Conservation (phyloP, 2,113 vertebrate species). For the Phaethon lepturus region DNA sequence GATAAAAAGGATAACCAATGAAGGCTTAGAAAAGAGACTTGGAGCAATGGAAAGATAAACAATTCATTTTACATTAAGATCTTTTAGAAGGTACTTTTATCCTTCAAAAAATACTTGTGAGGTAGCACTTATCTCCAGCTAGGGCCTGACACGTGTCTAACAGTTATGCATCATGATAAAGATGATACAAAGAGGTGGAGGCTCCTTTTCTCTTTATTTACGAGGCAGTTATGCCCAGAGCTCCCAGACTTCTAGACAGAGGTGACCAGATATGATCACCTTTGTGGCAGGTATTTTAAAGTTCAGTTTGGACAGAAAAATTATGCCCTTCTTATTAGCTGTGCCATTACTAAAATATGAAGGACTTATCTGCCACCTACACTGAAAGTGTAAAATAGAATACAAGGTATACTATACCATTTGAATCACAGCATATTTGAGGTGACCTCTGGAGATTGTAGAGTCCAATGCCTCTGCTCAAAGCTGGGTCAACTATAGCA, state of each 20-base stretch:
- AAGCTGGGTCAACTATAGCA: neutral
- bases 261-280: neutral
- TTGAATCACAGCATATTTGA: neutral
- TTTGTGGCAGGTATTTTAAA: neutral
- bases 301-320: neutral
- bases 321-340: neutral
- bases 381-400: neutral
- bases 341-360: neutral
- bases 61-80: neutral
- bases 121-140: neutral
- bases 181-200: neutral
- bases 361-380: neutral
- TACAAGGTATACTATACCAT: neutral
- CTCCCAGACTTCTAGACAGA: neutral
- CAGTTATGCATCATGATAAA: neutral
- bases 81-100: neutral
- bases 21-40: neutral
- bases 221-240: neutral
- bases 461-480: neutral
- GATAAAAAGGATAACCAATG: neutral
- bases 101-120: neutral
- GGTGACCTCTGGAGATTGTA: neutral
- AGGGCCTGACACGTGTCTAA: neutral
- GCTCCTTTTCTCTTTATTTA: neutral
- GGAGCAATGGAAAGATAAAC: neutral